These are phyloP conservation scores for Chironomus striatipennis DNA, from an alignment of 1,140 invertebrate genomes.

Conservation along the genomic window DNA sequence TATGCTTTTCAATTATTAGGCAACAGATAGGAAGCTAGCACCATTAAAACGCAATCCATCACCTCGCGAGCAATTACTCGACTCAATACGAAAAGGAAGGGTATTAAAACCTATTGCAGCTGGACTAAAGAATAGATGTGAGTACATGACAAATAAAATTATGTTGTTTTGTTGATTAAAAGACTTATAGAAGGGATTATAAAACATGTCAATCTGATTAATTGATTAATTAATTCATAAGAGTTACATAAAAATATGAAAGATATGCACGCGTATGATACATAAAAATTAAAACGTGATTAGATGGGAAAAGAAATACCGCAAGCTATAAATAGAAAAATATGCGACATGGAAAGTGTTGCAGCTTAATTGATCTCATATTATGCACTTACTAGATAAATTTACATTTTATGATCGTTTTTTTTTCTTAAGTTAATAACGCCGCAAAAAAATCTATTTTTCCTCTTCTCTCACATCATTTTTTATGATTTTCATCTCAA, in stretches of 20 bases:
- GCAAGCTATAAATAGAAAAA: conserved; percentile 6
- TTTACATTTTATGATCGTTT: background rate
- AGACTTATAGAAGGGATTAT: background rate
- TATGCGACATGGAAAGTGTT: background rate
- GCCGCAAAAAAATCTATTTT: background rate
- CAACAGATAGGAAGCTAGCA: conserved; percentile 80
- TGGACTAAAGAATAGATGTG: conserved; percentile 35
- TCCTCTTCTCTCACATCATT: background rate
- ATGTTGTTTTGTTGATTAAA: conserved; percentile 21
- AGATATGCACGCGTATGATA: background rate
- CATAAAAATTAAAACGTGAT: conserved; percentile 2
- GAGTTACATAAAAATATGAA: background rate
- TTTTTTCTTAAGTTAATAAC: background rate
- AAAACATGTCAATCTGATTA: background rate
- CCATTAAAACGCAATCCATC: conserved; percentile 58
- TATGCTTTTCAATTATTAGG: conserved; percentile 47
- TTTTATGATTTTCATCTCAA: background rate
- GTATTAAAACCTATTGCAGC: conserved; percentile 51
- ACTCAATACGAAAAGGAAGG: conserved; percentile 75
- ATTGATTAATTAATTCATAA: conserved; percentile 9
- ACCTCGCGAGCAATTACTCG: conserved; percentile 76
- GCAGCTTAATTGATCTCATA: conserved; percentile 10
- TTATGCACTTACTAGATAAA: conserved; percentile 10
- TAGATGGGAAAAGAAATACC: conserved; percentile 7
- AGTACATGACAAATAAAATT: conserved; percentile 28